Conservation (phyloP, 1,140 invertebrate species). For the Trichoplusia ni region DNA sequence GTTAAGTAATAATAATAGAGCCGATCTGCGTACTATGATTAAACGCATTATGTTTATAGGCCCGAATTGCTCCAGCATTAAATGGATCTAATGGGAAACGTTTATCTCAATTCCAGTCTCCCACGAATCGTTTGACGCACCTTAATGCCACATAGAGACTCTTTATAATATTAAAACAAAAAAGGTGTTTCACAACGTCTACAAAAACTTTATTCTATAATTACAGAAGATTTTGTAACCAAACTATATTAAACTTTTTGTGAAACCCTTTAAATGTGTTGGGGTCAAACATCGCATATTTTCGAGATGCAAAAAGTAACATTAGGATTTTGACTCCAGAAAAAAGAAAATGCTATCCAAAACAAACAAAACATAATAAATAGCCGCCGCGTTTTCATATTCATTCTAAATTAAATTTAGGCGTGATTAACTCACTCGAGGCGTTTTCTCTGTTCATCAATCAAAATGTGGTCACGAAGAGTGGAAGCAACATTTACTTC, state of each 20-base stretch:
- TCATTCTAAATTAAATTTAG: conserved; percentile 79
- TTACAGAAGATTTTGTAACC: conserved; percentile 1
- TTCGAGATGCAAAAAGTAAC: conserved; percentile 17
- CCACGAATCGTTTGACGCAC: conserved; percentile 75
- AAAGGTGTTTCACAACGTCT: conserved; percentile 26
- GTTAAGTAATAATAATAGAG: conserved; percentile 49
- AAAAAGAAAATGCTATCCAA: conserved; percentile 59
- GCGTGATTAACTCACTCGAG: conserved; percentile 77
- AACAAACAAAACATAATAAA: conserved; percentile 78
- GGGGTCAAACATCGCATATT: conserved; percentile 23
- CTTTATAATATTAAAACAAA: conserved; percentile 42
- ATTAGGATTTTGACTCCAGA: conserved; percentile 12
- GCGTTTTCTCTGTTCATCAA: conserved; percentile 81
- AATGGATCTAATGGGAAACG: conserved; percentile 71
- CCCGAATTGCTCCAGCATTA: conserved; percentile 67
- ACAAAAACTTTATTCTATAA: conserved; percentile 24
- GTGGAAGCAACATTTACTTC: conserved; percentile 69
- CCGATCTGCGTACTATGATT: conserved; percentile 57
- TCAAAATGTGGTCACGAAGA: conserved; percentile 67
- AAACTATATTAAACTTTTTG: conserved; percentile 7
- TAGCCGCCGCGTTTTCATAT: conserved; percentile 66
- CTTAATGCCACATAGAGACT: conserved; percentile 38
- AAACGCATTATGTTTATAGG: conserved; percentile 77
- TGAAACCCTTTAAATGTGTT: conserved; percentile 10
- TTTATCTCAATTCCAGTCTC: conserved; percentile 76